Evolutionary conservation across 1,140 invertebrate genomes (phyloP).

Genomic region (Drosophila burlai): DNA sequence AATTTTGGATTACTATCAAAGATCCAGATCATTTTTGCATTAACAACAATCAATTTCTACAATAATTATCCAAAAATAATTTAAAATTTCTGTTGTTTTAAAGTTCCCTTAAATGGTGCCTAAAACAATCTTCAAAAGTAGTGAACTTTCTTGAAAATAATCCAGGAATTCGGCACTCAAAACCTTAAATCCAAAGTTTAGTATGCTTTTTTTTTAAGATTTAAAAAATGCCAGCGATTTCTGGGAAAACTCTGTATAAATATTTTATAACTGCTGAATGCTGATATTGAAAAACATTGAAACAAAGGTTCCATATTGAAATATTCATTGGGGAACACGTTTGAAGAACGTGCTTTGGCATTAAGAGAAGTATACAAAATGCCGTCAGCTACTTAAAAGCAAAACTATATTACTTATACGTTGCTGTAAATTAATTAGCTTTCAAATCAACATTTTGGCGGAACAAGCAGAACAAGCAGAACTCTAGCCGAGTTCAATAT

Average conservation of each 20-base stretch:
- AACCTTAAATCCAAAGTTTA: not conserved
- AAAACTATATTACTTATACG: not conserved
- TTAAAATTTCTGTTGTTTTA: too few relatives aligned
- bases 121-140: too few relatives aligned
- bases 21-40: too few relatives aligned
- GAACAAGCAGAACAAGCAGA: not conserved
- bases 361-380: not conserved
- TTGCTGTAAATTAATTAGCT: not conserved
- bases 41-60: too few relatives aligned
- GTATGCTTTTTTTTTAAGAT: not conserved
- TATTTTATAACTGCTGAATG: not conserved
- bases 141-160: too few relatives aligned
- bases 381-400: too few relatives aligned
- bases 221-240: not conserved
- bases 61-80: too few relatives aligned
- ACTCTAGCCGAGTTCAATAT: constrained; percentile 5
- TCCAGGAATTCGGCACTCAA: not conserved
- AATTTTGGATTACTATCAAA: too few relatives aligned
- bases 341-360: not conserved
- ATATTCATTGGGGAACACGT: not conserved
- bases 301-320: not conserved
- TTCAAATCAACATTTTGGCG: not conserved
- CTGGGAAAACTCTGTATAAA: too few relatives aligned
- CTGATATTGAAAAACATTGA: not conserved
- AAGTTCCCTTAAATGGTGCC: too few relatives aligned